These are phyloP conservation scores for Trinorchestia longiramus DNA, from an alignment of 1,140 invertebrate species.

Conservation along the genomic window DNA sequence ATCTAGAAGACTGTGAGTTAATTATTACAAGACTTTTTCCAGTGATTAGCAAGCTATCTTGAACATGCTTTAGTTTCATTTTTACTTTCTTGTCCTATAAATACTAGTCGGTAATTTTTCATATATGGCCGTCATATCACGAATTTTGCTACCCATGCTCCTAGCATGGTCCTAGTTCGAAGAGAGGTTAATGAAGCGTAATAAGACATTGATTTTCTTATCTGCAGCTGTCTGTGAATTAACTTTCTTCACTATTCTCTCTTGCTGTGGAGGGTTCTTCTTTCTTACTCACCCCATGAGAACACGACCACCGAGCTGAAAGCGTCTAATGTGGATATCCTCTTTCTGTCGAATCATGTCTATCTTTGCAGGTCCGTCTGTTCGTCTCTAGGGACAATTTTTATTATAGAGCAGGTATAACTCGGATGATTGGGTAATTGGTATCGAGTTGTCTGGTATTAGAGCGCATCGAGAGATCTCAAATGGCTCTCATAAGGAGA, in stretches of 20 bases:
- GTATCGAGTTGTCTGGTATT: conserved; percentile 54
- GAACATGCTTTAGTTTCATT: too few species aligned
- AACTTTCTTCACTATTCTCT: background rate
- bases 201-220: too few species aligned
- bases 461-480: conserved; percentile 39
- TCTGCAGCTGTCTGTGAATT: background rate
- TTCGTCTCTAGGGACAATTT: background rate
- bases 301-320: background rate
- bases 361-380: background rate
- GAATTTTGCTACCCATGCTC: too few species aligned
- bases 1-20: too few species aligned
- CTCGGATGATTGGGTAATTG: conserved; percentile 52
- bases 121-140: too few species aligned
- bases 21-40: too few species aligned
- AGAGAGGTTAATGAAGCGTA: too few species aligned
- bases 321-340: background rate
- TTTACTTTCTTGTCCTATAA: too few species aligned
- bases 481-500: conserved; percentile 33
- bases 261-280: background rate
- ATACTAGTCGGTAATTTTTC: too few species aligned
- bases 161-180: too few species aligned
- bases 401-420: conserved; percentile 43
- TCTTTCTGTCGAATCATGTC: conserved; percentile 22
- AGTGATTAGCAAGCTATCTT: too few species aligned
- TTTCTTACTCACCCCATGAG: background rate